Percentiles rank a stretch among this genome's conserved stretches.
Evolutionary conservation across 2,113 vertebrate species (phyloP).

Genomic region (Excalfactoria chinensis): DNA sequence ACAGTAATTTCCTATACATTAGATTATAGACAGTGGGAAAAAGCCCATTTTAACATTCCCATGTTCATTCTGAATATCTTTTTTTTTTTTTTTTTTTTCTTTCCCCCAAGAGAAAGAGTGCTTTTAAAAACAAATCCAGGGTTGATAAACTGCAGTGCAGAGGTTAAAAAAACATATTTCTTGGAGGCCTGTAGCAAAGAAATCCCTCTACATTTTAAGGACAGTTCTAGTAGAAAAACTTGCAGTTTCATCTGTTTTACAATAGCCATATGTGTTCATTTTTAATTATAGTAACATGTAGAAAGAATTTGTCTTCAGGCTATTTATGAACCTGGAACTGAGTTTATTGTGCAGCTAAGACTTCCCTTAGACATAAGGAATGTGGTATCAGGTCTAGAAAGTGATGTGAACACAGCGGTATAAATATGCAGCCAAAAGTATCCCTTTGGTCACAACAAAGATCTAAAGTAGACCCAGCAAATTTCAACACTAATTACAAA

Average conservation of each 20-base stretch:
- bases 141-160: slow-evolving; percentile 18
- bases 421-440: neutral
- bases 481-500: neutral
- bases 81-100: neutral
- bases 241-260: neutral
- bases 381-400: neutral
- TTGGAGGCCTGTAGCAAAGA: neutral
- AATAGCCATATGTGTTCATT: neutral
- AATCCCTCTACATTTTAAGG: neutral
- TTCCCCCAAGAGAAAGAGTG: neutral
- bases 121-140: slow-evolving; percentile 37
- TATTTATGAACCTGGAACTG: neutral
- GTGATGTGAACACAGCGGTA: neutral
- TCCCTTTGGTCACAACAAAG: neutral
- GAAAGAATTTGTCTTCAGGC: neutral
- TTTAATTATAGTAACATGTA: neutral
- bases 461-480: neutral
- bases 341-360: neutral
- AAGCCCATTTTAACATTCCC: neutral
- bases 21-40: neutral
- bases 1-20: slow-evolving; percentile 9
- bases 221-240: neutral
- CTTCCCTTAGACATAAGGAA: neutral
- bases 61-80: slow-evolving; percentile 17
- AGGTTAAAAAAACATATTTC: neutral